Conservation (phyloP, 1,140 invertebrate genomes). For the Lasaia peninsularis region DNA sequence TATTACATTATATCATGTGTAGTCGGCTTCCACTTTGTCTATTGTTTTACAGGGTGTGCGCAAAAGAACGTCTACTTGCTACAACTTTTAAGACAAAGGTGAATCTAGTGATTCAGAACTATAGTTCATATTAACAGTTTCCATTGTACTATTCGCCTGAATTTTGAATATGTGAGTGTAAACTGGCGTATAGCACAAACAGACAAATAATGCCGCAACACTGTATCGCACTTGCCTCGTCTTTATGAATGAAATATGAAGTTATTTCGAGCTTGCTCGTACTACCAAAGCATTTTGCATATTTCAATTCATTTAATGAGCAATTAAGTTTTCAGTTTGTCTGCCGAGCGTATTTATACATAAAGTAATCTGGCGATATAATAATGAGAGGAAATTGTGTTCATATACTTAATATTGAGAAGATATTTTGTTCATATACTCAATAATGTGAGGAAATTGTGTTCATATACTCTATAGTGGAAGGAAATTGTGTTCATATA, state of each 20-base stretch:
- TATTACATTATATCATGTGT: too few species aligned
- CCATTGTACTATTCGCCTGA: neutral
- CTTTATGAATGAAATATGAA: slow-evolving; percentile 47
- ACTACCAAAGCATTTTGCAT: slow-evolving; percentile 27
- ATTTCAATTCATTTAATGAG: slow-evolving; percentile 24
- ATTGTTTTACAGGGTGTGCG: too few species aligned
- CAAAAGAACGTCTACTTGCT: too few species aligned
- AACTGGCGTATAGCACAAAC: slow-evolving; percentile 23
- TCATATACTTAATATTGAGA: neutral
- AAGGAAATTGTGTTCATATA: too few species aligned
- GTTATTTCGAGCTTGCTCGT: slow-evolving; percentile 38
- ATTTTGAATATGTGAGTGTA: slow-evolving; percentile 8
- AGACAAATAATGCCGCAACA: slow-evolving; percentile 33
- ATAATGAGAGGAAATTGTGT: neutral
- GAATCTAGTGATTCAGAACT: too few species aligned
- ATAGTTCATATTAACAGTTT: slow-evolving; percentile 1
- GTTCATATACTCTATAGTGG: too few species aligned
- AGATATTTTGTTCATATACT: neutral
- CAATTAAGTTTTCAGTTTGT: slow-evolving; percentile 10
- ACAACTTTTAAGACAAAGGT: too few species aligned
- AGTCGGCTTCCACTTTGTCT: too few species aligned
- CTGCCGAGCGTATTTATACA: slow-evolving; percentile 2
- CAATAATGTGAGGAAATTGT: too few species aligned
- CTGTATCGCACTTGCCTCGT: slow-evolving; percentile 34
- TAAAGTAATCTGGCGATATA: neutral